Evolutionary conservation across 2,888 invertebrate species (phyloP), one percentile per base, ranked within the genome.

Genomic region (Peribatodes rhomboidaria): DNA sequence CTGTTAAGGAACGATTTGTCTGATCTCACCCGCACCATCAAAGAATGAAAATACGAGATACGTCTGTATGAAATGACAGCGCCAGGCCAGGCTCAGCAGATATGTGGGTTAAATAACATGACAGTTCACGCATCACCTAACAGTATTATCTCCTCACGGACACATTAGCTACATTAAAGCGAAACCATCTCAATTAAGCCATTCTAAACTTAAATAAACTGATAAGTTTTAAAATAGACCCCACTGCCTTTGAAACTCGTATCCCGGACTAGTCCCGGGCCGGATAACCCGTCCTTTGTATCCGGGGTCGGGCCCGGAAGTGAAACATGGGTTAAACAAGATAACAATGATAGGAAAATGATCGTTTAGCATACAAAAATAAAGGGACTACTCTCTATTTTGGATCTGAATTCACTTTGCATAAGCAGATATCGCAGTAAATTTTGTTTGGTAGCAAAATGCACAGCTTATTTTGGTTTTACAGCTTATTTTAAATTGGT

Each of bases 341-440:
- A 64, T 64, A 59, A 54, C 59, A 65, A 60, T 58, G 54, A 64
- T 65, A 65, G 59, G 31, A 44, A 64, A 49, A 53, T 63, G 22
- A 44, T 58, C 57, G 54, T 60, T 58, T 47, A 53, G 60, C 54
- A 49, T 65, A 56, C 65, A 57, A 61, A 55, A 55, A 55, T 55
- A 55, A 44, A 31, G 44, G 50, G 18, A 35, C 14, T 16, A 59
- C 18, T 50, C 50, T 59, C 20, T 55, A 13, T 37, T 50, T 42
- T 42, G 13, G 56, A 27, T 50, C 50, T 62, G 37, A 49, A 61
- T 61, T 49, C 41, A 39, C 33, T 61, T 61, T 41, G 47, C 49
- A 55, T 61, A n/a, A n/a, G n/a, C n/a, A 41, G 14, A 27, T 10
- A 52, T 37, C 37, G 35, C 11, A 42, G 31, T 31, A 11, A 13